Evolutionary conservation across 2,113 vertebrate genomes (phyloP).

Genomic region (Phylloscopus trochilus): DNA sequence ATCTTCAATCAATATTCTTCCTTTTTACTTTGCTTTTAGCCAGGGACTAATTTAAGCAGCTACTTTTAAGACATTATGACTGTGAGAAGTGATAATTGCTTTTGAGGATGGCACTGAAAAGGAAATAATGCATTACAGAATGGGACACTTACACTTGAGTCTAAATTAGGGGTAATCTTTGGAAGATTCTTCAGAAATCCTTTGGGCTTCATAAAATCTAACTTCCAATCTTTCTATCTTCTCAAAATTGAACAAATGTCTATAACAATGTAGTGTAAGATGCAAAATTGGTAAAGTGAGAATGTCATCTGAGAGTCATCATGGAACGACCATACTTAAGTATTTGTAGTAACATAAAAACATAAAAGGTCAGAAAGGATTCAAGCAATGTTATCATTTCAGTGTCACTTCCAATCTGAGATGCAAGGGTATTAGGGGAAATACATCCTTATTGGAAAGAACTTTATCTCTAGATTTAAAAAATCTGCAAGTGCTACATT

Average conservation of each 20-base stretch:
- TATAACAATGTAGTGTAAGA: neutral
- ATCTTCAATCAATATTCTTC: neutral
- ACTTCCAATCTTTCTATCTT: neutral
- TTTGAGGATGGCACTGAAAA: slow-evolving; percentile 15
- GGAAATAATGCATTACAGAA: neutral
- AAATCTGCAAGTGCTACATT: neutral
- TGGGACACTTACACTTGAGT: neutral
- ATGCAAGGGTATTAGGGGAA: neutral
- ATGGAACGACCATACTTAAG: neutral
- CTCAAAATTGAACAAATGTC: neutral
- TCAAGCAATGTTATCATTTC: neutral
- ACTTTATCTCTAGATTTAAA: neutral
- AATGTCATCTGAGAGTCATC: neutral
- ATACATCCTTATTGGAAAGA: neutral
- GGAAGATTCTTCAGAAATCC: neutral
- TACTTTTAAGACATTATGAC: neutral
- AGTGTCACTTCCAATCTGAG: neutral
- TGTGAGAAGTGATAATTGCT: neutral
- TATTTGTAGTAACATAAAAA: neutral
- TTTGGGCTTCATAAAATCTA: neutral
- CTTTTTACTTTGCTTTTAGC: neutral
- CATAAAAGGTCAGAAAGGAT: neutral
- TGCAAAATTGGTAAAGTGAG: neutral
- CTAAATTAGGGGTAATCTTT: neutral
- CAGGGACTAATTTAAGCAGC: neutral